Evolutionary conservation across 2,113 vertebrate genomes (phyloP).

Genomic region (Sapayoa aenigma): DNA sequence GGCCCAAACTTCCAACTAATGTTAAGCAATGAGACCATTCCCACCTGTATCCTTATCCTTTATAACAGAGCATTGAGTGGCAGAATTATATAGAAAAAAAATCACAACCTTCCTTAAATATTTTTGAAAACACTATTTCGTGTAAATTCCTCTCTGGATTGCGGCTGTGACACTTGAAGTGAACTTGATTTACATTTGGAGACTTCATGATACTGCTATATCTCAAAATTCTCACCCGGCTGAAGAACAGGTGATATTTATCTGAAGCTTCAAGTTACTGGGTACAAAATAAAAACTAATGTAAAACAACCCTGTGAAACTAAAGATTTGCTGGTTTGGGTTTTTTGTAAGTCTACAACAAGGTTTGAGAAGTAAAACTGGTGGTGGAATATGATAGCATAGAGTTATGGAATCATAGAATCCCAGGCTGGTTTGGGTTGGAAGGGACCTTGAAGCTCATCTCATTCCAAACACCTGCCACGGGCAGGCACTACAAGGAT

Average conservation of each 20-base stretch:
- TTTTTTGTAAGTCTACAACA: neutral
- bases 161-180: neutral
- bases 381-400: neutral
- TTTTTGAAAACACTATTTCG: neutral
- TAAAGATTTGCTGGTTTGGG: neutral
- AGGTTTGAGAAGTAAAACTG: neutral
- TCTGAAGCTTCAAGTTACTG: neutral
- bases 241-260: neutral
- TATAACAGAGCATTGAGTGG: fast-evolving
- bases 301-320: neutral
- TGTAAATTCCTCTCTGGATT: neutral
- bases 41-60: no score
- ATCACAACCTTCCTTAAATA: neutral
- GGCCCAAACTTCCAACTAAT: neutral
- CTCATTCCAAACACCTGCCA: neutral
- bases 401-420: neutral
- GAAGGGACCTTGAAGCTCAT: neutral
- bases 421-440: neutral
- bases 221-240: neutral
- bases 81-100: neutral
- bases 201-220: neutral
- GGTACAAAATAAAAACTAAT: neutral
- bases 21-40: fast-evolving
- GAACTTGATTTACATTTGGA: neutral
- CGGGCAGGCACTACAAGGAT: neutral